Evolutionary conservation across 2,888 invertebrate genomes (phyloP).

Genomic region (Flexamia atlantica): DNA sequence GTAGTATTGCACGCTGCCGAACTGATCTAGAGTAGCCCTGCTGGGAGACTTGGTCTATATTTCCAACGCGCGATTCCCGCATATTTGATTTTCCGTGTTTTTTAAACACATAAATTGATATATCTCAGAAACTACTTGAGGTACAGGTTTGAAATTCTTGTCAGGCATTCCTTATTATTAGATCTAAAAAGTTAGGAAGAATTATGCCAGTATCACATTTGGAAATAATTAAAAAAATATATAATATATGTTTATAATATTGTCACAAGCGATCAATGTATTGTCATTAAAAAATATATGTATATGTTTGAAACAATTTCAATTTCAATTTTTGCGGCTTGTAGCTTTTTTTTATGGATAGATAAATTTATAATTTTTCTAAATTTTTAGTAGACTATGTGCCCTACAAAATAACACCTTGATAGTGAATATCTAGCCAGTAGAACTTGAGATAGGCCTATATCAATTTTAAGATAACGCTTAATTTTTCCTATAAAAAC

Average conservation of each 20-base stretch:
- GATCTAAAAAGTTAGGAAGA: conserved; percentile 18
- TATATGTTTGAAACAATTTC: neutral
- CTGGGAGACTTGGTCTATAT: too few relatives aligned
- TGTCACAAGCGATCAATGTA: too few relatives aligned
- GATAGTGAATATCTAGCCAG: neutral
- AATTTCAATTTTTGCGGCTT: neutral
- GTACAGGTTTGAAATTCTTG: neutral
- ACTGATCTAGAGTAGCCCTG: too few relatives aligned
- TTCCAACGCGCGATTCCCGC: too few relatives aligned
- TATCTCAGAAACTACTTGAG: neutral
- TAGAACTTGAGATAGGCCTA: neutral
- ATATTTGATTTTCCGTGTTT: neutral
- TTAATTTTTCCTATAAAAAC: neutral
- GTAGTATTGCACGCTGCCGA: too few relatives aligned
- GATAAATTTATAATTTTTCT: neutral
- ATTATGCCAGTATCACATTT: neutral
- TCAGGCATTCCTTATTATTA: too few relatives aligned
- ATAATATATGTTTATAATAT: neutral
- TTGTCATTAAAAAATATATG: too few relatives aligned
- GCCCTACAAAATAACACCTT: conserved; percentile 13
- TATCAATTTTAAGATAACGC: too few relatives aligned
- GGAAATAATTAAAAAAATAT: neutral
- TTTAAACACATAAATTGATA: neutral
- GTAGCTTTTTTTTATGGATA: neutral
- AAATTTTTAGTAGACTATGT: conserved; percentile 13